Percentiles rank a stretch among this genome's conserved stretches.
Conservation (phyloP, 2,113 vertebrate species). For the Gallinago media region DNA sequence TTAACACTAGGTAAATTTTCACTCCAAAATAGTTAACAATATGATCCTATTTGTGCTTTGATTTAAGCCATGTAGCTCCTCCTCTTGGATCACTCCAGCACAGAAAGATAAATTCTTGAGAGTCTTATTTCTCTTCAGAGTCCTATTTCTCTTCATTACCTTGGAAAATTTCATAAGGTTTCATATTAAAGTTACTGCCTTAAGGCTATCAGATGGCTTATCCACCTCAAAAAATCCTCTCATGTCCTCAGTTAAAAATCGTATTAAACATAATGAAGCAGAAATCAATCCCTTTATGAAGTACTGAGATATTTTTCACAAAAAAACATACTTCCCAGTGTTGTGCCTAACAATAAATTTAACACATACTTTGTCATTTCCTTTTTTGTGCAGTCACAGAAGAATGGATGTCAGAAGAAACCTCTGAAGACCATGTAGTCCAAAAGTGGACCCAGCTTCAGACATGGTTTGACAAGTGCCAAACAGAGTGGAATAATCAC, state of each 20-base stretch:
- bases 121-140: not conserved
- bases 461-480: not conserved
- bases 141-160: not conserved
- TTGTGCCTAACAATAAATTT: not conserved
- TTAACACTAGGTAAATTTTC: not conserved
- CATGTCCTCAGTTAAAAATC: not conserved
- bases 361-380: not conserved
- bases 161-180: not conserved
- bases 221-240: not conserved
- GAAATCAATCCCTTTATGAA: not conserved
- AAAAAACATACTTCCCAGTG: fast-evolving
- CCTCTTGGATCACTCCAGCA: not conserved
- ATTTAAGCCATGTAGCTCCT: not conserved
- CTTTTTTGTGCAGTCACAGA: not conserved
- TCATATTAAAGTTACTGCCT: not conserved
- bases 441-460: not conserved
- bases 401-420: not conserved
- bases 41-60: not conserved
- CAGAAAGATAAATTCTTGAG: not conserved
- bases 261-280: conserved; percentile 6
- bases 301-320: not conserved
- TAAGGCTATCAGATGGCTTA: not conserved
- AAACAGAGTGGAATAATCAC: not conserved
- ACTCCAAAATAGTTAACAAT: not conserved
- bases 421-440: not conserved